Percentiles rank a stretch among this genome's conserved stretches.
Conservation (phyloP, 2,888 invertebrate genomes). For the Seladonia tumulorum region DNA sequence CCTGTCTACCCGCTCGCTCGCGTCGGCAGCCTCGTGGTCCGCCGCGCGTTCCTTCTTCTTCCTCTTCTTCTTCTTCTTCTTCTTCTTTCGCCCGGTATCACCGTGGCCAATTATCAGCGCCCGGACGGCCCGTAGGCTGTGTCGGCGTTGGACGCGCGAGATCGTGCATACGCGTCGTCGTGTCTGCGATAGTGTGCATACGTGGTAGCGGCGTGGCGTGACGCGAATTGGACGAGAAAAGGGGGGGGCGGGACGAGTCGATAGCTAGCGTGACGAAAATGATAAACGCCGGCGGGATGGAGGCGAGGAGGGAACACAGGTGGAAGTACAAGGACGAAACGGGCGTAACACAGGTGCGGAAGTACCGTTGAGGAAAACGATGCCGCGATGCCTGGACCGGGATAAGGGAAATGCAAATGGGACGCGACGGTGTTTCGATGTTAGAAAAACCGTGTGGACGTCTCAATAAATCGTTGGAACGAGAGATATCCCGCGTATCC, state of each 20-base stretch:
- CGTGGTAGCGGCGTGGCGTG: slow-evolving; percentile 32
- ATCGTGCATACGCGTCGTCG: not conserved
- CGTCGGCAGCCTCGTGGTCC: slow-evolving; percentile 1
- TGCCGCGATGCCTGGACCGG: slow-evolving; percentile 36
- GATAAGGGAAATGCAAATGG: slow-evolving; percentile 53
- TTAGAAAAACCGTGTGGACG: slow-evolving; percentile 19
- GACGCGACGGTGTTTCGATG: not conserved
- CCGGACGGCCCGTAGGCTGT: slow-evolving; percentile 39
- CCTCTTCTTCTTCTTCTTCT: slow-evolving; percentile 45
- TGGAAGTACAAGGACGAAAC: slow-evolving; percentile 58
- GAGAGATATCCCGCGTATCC: slow-evolving; percentile 9
- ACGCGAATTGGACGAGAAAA: slow-evolving; percentile 45
- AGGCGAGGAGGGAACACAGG: slow-evolving; percentile 45
- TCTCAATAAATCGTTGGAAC: slow-evolving; percentile 41
- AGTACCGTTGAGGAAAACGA: slow-evolving; percentile 43
- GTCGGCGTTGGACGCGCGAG: slow-evolving; percentile 1
- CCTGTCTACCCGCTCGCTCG: slow-evolving; percentile 17
- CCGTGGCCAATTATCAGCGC: slow-evolving; percentile 74
- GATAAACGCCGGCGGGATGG: slow-evolving; percentile 40
- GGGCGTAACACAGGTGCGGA: slow-evolving; percentile 40
- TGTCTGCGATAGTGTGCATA: not conserved
- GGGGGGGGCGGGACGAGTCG: not conserved
- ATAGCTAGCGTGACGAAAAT: slow-evolving; percentile 57
- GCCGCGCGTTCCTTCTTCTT: slow-evolving; percentile 35
- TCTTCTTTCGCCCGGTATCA: slow-evolving; percentile 61